These are phyloP conservation scores for Cheilosia pagana DNA, from an alignment of 2,888 invertebrate species.

Conservation along the genomic window DNA sequence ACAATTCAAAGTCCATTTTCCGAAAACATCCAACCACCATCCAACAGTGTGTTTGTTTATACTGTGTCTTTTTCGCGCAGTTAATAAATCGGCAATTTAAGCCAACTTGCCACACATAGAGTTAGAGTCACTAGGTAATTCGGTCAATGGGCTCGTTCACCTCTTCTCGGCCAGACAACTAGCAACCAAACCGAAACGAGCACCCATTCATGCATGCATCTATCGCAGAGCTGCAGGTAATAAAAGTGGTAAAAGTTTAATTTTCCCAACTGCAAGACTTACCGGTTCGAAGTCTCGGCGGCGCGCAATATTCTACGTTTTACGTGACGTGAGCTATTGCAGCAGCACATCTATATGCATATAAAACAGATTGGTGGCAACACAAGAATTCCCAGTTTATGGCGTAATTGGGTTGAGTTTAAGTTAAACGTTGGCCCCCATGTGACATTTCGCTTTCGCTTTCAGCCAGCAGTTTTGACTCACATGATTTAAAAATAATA, in stretches of 20 bases:
- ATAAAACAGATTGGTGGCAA: neutral
- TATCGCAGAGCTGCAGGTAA: constrained; percentile 31
- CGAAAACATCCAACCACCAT: constrained; percentile 11
- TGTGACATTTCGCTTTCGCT: constrained; percentile 57
- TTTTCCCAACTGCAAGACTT: constrained; percentile 61
- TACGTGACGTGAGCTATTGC: constrained; percentile 57
- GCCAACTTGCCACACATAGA: constrained; percentile 58
- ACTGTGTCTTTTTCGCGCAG: constrained; percentile 4
- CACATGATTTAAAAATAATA: neutral
- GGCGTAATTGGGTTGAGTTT: constrained; percentile 53
- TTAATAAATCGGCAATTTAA: constrained; percentile 69
- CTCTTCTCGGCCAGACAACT: constrained; percentile 22
- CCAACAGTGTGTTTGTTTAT: neutral
- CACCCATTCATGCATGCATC: constrained; percentile 41
- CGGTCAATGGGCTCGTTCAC: constrained; percentile 70
- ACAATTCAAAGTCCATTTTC: constrained; percentile 48
- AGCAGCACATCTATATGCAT: constrained; percentile 13
- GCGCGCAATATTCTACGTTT: constrained; percentile 66
- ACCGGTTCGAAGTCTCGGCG: constrained; percentile 47
- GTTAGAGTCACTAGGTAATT: constrained; percentile 72
- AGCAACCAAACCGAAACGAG: constrained; percentile 20
- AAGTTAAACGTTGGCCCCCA: constrained; percentile 19
- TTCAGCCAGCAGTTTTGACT: constrained; percentile 28
- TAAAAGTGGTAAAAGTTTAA: neutral
- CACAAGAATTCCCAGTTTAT: constrained; percentile 20